Percentiles rank a stretch among this genome's conserved stretches.
Evolutionary conservation across 2,113 vertebrate species (phyloP).

Genomic region (Apistogramma diplotaenia): DNA sequence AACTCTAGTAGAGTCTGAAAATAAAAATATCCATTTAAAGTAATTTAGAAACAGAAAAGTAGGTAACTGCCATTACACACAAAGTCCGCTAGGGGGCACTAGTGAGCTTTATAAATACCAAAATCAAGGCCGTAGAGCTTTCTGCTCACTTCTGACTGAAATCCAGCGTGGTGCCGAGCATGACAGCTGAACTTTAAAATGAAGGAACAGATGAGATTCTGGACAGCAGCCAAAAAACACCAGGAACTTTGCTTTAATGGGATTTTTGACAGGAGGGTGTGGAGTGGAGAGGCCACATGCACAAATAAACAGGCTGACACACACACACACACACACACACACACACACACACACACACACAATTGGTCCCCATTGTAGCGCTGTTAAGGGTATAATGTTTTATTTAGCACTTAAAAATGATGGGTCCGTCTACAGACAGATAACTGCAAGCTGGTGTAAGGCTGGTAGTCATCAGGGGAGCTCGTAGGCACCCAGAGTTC

Average conservation of each 20-base stretch:
- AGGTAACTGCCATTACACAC: not conserved
- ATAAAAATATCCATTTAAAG: not conserved
- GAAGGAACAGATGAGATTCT: constrained; percentile 1
- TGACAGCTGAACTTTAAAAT: not conserved
- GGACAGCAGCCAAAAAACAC: not conserved
- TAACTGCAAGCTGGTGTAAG: constrained; percentile 63
- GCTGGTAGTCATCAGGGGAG: constrained; percentile 56
- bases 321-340: not conserved
- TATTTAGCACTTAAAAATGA: constrained; percentile 54
- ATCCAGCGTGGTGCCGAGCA: not conserved
- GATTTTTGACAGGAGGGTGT: not conserved
- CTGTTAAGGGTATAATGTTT: constrained; percentile 37
- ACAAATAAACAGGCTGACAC: constrained; percentile 7
- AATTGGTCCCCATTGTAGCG: constrained; percentile 48
- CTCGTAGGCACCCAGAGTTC: constrained; percentile 32
- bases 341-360: not conserved
- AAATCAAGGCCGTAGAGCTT: not conserved
- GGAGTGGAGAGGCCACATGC: constrained; percentile 6
- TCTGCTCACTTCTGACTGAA: not conserved
- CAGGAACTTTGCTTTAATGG: not conserved
- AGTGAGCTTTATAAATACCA: not conserved
- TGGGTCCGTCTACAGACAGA: constrained; percentile 52
- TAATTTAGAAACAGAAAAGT: not conserved
- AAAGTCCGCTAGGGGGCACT: not conserved
- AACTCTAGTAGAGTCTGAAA: not conserved